Conservation (phyloP, 2,113 vertebrate genomes). For the Megaptera novaeangliae region DNA sequence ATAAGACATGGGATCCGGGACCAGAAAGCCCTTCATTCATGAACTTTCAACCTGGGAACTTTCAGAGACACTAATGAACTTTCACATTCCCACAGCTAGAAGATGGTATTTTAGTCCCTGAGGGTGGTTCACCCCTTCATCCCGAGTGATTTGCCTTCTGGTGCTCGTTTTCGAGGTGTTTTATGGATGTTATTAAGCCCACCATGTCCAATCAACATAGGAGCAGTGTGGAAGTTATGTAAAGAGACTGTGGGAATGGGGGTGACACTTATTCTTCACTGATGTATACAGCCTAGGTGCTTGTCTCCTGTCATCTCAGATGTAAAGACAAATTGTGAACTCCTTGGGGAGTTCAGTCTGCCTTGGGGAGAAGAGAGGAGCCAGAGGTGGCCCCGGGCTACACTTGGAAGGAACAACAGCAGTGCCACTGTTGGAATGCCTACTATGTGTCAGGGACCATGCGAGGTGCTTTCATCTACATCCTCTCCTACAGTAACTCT, state of each 20-base stretch:
- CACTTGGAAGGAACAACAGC: rapidly evolving
- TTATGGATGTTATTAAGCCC: not conserved
- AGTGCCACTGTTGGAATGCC: not conserved
- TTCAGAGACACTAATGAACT: not conserved
- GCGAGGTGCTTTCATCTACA: not conserved
- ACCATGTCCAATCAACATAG: no score
- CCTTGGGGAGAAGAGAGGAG: not conserved
- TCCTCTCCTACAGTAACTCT: not conserved
- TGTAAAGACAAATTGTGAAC: not conserved
- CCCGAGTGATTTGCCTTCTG: not conserved
- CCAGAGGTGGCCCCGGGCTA: not conserved
- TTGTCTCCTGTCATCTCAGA: not conserved
- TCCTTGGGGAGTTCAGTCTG: not conserved
- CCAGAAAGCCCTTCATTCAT: not conserved
- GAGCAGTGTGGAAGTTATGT: not conserved
- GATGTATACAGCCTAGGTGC: rapidly evolving
- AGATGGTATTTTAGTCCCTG: not conserved
- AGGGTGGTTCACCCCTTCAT: not conserved
- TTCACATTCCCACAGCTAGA: not conserved
- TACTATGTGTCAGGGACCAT: not conserved
- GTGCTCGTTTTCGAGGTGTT: not conserved
- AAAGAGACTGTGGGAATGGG: not conserved
- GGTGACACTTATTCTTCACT: no score
- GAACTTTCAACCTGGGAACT: not conserved
- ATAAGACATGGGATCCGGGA: not conserved